phyloP scores from a whole-genome alignment of 2,113 vertebrate species.

The Perccottus glenii region DNA sequence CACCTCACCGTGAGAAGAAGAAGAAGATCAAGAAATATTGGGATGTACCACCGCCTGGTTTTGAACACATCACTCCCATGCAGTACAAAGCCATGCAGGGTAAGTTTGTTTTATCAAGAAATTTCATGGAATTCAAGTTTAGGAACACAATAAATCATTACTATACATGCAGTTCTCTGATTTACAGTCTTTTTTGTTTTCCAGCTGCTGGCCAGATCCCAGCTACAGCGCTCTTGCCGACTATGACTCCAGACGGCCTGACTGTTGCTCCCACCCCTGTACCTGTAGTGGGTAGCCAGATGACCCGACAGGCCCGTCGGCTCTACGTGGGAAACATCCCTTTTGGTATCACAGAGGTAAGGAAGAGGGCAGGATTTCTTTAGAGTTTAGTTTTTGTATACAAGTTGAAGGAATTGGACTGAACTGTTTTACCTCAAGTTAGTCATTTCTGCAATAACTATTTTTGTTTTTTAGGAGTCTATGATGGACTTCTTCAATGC shows the following conservation, averaged over 20 bases:
- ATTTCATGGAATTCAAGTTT: background rate
- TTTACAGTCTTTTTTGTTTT: slow-evolving; percentile 7
- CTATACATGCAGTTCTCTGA: background rate
- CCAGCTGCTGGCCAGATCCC: slow-evolving; percentile 94
- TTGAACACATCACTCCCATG: slow-evolving; percentile 93
- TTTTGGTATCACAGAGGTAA: slow-evolving; percentile 92
- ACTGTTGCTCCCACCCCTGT: slow-evolving; percentile 90
- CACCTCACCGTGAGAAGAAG: slow-evolving; percentile 90
- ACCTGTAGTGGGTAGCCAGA: slow-evolving; percentile 92
- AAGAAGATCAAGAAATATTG: slow-evolving; percentile 94
- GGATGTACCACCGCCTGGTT: slow-evolving; percentile 91
- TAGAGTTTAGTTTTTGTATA: too few relatives aligned
- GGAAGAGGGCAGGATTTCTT: background rate
- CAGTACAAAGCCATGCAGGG: slow-evolving; percentile 98
- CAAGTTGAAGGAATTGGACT: background rate
- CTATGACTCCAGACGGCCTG: slow-evolving; percentile 91
- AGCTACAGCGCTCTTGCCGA: slow-evolving; percentile 90
- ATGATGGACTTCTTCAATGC: slow-evolving; percentile 97
- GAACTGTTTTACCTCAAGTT: background rate
- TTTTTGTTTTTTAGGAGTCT: slow-evolving; percentile 80
- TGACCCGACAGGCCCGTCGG: slow-evolving; percentile 90
- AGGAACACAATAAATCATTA: too few relatives aligned
- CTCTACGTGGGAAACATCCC: slow-evolving; percentile 95
- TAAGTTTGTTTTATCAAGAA: slow-evolving; percentile 38
- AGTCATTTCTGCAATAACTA: background rate